Evolutionary conservation across 2,888 invertebrate species (phyloP), one percentile per base, ranked within the genome.

Genomic region (Brachylomia viminalis): DNA sequence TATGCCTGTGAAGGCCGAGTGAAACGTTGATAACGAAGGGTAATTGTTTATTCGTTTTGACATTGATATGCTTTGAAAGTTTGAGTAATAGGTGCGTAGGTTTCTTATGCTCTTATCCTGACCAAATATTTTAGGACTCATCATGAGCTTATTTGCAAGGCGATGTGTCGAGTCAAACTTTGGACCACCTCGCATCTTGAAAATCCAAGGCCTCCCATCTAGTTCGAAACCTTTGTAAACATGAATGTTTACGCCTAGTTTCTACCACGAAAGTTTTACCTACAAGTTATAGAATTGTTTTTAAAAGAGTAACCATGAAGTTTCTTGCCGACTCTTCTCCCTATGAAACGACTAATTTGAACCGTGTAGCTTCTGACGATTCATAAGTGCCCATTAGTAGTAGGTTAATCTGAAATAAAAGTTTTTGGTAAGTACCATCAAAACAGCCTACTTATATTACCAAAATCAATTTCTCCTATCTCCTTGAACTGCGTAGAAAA

Each of bases 1-100:
- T 64, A 66, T 54, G 42, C 49, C 59, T 75, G 65, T 74, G 77
- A 81, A 84, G 81, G 84, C 52, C 73, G 33, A 67, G n/a, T n/a
- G 69, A 70, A 74, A 67, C 45, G 33, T 70, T 74, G 66, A 58
- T 79, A 79, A 49, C 62, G 42, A 11, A 27, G 8, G 30, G 56
- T 75, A 67, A 78, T 62, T 59, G 61, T 47, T 74, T 82, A 64
- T 70, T 82, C 58, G 42, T 62, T 78, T 59, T 67, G 71, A 58
- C 64, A 69, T 82, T 71, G 75, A 67, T 71, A 45, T 56, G 27
- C 20, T 59, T 78, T 69, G 27, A 81, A 76, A 67, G 56, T 77
- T 54, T 47, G 27, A 54, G 15, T 76, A 52, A 27, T 58, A 70
- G 13, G 4, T 52, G 72, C 11, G 52, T 42, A 23, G 11, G 17